Conservation (phyloP, 2,888 invertebrate genomes). For the Campopleginae sp. region DNA sequence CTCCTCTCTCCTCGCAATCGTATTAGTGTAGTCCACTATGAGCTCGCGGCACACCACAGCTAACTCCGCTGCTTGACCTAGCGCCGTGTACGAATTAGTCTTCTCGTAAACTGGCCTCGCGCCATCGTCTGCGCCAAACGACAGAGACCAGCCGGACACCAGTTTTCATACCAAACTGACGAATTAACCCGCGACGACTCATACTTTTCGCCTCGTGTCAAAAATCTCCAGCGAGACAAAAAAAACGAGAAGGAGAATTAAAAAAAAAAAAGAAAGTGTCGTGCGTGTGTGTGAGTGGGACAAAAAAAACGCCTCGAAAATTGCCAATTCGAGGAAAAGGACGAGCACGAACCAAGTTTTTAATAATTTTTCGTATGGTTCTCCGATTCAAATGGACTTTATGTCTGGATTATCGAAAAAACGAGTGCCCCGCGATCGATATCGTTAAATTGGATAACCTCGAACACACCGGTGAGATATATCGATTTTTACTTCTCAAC, state of each 20-base stretch:
- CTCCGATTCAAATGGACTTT: slow-evolving; percentile 41
- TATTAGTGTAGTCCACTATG: slow-evolving; percentile 47
- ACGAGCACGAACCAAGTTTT: neutral
- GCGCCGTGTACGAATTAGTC: slow-evolving; percentile 81
- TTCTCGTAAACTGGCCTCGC: slow-evolving; percentile 79
- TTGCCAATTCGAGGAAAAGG: neutral
- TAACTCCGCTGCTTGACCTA: slow-evolving; percentile 71
- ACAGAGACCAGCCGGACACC: slow-evolving; percentile 21
- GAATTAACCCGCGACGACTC: slow-evolving; percentile 6
- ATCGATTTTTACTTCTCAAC: neutral
- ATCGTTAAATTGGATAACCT: slow-evolving; percentile 44
- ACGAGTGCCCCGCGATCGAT: slow-evolving; percentile 35
- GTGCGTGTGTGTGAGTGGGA: neutral
- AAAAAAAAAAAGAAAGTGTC: neutral
- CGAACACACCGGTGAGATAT: slow-evolving; percentile 35
- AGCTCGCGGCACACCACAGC: slow-evolving; percentile 46
- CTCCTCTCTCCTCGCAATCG: slow-evolving; percentile 62
- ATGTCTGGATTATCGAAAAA: slow-evolving; percentile 44
- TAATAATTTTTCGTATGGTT: slow-evolving; percentile 35
- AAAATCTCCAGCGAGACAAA: neutral
- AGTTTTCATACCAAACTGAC: slow-evolving; percentile 25
- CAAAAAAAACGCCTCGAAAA: neutral
- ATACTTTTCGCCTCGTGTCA: slow-evolving; percentile 17
- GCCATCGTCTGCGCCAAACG: slow-evolving; percentile 66
- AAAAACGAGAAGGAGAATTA: neutral